These are phyloP conservation scores for Mylabris phalerata DNA, from an alignment of 1,140 invertebrate species.

Conservation along the genomic window DNA sequence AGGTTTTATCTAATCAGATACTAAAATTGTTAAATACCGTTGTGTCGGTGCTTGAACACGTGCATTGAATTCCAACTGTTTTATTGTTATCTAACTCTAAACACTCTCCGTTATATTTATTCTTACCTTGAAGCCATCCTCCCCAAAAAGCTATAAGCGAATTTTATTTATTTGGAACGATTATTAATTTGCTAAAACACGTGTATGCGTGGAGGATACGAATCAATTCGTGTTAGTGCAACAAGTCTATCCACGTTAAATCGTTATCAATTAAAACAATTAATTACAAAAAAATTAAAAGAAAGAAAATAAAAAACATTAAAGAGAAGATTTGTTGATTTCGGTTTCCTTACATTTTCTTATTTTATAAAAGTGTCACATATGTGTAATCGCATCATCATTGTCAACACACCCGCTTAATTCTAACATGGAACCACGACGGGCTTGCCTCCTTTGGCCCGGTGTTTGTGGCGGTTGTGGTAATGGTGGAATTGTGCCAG, in stretches of 20 bases:
- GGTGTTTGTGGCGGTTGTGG: constrained; percentile 44
- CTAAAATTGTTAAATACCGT: no score
- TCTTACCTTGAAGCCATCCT: no score
- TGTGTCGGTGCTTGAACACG: no score
- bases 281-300: neutral
- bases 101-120: no score
- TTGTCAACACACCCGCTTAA: constrained; percentile 54
- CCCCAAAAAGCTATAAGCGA: no score
- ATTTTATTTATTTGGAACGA: no score
- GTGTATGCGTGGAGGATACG: neutral
- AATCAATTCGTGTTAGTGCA: neutral
- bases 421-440: constrained; percentile 61
- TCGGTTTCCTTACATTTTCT: constrained; percentile 33
- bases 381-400: constrained; percentile 33
- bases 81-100: no score
- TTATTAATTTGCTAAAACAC: no score
- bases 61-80: no score
- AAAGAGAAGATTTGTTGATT: neutral
- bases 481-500: constrained; percentile 25
- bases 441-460: constrained; percentile 53
- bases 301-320: neutral
- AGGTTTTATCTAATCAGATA: no score
- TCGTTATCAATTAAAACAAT: neutral
- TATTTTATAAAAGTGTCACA: constrained; percentile 21
- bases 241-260: neutral